Evolutionary conservation across 2,888 invertebrate genomes (phyloP).

Genomic region (Halictus ligatus): DNA sequence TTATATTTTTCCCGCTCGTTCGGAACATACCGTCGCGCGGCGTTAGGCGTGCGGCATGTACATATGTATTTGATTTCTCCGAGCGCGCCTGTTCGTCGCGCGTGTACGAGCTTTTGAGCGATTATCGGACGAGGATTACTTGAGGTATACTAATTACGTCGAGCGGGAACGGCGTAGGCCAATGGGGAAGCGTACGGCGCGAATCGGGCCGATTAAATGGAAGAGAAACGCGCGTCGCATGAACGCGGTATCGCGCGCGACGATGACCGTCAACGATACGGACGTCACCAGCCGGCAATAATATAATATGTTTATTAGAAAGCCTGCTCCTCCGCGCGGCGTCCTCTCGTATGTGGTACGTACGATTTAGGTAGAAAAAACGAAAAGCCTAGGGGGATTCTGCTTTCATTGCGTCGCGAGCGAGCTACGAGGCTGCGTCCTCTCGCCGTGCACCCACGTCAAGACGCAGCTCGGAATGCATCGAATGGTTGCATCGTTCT

Average conservation of each 20-base stretch:
- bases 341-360: constrained; percentile 20
- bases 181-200: not conserved
- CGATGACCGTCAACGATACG: not conserved
- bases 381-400: constrained; percentile 27
- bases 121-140: not conserved
- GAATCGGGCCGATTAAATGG: not conserved
- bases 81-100: not conserved
- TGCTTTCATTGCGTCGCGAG: constrained; percentile 43
- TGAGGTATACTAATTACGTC: not conserved
- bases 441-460: constrained; percentile 17
- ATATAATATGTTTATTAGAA: constrained; percentile 52
- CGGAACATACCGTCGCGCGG: no score
- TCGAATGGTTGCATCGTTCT: constrained; percentile 28
- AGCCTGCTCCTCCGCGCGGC: constrained; percentile 6
- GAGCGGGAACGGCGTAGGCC: not conserved
- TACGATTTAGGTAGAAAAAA: constrained; percentile 48
- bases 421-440: not conserved
- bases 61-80: not conserved
- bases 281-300: constrained; percentile 20
- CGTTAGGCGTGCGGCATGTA: not conserved
- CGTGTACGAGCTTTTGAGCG: not conserved
- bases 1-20: not conserved
- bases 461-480: constrained; percentile 8
- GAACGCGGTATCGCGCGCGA: not conserved
- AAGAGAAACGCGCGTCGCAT: not conserved